Base-by-base conservation (phyloP, 2,888 invertebrate species). In the Caenorhabditis sp. region DNA sequence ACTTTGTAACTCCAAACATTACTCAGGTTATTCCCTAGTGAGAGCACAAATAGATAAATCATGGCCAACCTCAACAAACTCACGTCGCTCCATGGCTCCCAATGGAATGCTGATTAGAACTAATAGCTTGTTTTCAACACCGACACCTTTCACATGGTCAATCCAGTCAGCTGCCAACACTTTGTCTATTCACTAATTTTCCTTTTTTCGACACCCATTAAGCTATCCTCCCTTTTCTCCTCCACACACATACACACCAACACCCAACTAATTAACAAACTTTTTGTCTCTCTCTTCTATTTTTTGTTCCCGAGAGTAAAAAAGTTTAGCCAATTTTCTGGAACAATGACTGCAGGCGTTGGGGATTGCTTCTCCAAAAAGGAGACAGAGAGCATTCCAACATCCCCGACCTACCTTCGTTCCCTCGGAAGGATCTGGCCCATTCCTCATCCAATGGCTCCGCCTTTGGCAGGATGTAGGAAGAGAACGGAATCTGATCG, bases 251-350 rank as follows among this genome's bases (percentile, higher is more conserved):
- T 47, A 5, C 44, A 66, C 49, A 51, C 28, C 49, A 66, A 49
- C 7, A 22, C n/a, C 47, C 66, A 54, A 68, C 68, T 68, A 68
- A 68, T 68, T 68, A 68, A 41, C 68, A 68, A 68, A 68, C 24
- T 68, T 68, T 70, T 70, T 66, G 63, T 44, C 63, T n/a, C n/a
- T 41, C 24, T 31, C 4, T 35, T 31, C 12, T 58, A 41, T 31
- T 31, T 31, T 31, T n/a, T n/a, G n/a, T n/a, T n/a, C n/a, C n/a
- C n/a, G n/a, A 10, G n/a, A n/a, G 19, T n/a, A 47, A 64, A 63
- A 59, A 68, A 41, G 26, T 22, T 6, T 75, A 47, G 26, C 54
- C 69, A 77, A 77, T 77, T 77, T 77, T 77, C 77, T 77, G 77
- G 69, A 77, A 77, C 69, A 77, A 51, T 77, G 77, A 61, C 66